Evolutionary conservation across 37 sponge, comb jelly and placozoan genomes (phyloP).

Genomic region (Hexactinellida sp.): DNA sequence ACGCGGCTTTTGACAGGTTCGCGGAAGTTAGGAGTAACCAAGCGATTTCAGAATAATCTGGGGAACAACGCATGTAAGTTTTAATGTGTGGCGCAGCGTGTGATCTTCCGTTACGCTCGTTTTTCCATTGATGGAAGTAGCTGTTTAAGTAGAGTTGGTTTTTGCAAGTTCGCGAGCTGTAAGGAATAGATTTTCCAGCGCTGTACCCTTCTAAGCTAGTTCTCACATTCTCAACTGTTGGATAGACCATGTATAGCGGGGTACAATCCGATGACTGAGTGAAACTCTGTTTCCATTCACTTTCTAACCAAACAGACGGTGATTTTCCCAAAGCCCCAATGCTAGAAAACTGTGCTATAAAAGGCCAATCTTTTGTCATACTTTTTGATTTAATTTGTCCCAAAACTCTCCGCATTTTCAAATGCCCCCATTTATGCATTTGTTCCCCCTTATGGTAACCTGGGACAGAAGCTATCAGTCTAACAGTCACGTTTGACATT

Average conservation of each 20-base stretch:
- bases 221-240: constrained; percentile 68
- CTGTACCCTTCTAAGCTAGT: constrained; percentile 73
- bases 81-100: constrained; percentile 89
- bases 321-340: constrained; percentile 71
- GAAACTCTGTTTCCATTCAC: constrained; percentile 38
- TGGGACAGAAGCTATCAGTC: constrained; percentile 72
- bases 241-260: constrained; percentile 48
- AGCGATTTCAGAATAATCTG: constrained; percentile 40
- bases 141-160: constrained; percentile 61
- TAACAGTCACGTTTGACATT: constrained; percentile 29
- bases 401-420: constrained; percentile 56
- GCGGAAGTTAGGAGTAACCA: constrained; percentile 89
- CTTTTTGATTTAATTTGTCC: constrained; percentile 16
- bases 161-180: constrained; percentile 35
- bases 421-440: constrained; percentile 70
- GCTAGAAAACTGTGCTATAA: constrained; percentile 80
- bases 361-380: constrained; percentile 47
- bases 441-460: constrained; percentile 47
- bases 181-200: constrained; percentile 85
- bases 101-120: constrained; percentile 43
- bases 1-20: constrained; percentile 93
- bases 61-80: constrained; percentile 71
- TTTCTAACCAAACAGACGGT: constrained; percentile 42
- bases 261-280: neutral
- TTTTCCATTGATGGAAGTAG: constrained; percentile 60